These are phyloP conservation scores for Amiota mariae DNA, from an alignment of 2,888 invertebrate genomes.

Conservation along the genomic window DNA sequence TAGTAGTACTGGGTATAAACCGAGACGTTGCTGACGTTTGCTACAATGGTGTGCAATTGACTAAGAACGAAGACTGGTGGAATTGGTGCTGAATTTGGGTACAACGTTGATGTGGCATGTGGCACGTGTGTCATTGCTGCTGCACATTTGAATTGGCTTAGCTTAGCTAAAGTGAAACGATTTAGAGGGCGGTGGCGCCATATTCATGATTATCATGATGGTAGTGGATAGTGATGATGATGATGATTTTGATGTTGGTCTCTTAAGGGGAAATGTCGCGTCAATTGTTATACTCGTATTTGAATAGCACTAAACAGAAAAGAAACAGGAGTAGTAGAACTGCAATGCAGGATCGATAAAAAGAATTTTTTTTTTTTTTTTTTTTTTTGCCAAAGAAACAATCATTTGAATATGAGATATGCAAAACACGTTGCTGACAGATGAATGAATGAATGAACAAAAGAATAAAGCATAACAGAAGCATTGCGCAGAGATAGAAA, in stretches of 20 bases:
- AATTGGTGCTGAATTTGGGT: not conserved
- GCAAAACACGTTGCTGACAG: constrained; percentile 26
- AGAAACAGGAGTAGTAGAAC: not conserved
- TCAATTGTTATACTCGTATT: constrained; percentile 21
- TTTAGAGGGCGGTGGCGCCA: not conserved
- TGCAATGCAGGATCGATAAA: constrained; percentile 30
- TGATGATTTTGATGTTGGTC: constrained; percentile 1
- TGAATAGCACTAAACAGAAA: not conserved
- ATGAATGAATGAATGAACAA: not conserved
- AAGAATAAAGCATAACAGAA: not conserved
- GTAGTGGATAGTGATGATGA: not conserved
- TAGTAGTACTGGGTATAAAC: not conserved
- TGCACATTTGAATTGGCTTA: constrained; percentile 25
- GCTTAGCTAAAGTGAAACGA: not conserved
- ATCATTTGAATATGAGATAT: constrained; percentile 20
- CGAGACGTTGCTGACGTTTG: not conserved
- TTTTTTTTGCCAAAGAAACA: too few species aligned
- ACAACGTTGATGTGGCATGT: not conserved
- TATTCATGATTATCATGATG: not conserved
- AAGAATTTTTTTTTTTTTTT: not conserved
- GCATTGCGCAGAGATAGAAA: not conserved
- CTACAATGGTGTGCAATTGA: not conserved
- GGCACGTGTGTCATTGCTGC: not conserved
- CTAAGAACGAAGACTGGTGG: not conserved
- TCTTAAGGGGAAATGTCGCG: constrained; percentile 26